Evolutionary conservation across 2,113 vertebrate species (phyloP).

Genomic region (Melanocharis versteri): DNA sequence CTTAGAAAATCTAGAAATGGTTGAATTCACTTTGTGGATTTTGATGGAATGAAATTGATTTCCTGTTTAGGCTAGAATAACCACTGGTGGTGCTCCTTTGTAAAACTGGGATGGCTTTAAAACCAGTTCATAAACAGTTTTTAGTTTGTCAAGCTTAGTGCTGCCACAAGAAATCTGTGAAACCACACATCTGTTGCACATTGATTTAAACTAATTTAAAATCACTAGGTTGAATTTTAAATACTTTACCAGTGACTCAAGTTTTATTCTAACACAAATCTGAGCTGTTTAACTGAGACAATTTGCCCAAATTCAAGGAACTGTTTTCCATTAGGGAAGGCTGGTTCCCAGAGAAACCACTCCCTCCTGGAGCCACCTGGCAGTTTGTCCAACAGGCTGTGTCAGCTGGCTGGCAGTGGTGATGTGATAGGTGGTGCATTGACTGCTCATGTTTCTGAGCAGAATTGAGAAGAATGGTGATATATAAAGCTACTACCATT

Average conservation of each 20-base stretch:
- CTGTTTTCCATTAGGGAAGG: not conserved
- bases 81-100: not conserved
- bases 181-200: not conserved
- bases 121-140: not conserved
- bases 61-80: not conserved
- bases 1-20: not conserved
- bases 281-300: not conserved
- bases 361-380: not conserved
- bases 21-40: not conserved
- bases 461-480: not conserved
- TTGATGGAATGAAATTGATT: not conserved
- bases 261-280: not conserved
- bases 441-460: not conserved
- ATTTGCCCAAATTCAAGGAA: not conserved
- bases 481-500: not conserved
- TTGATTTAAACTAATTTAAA: not conserved
- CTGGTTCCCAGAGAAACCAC: not conserved
- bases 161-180: not conserved
- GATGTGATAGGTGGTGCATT: not conserved
- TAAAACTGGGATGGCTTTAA: not conserved
- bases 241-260: not conserved
- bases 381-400: not conserved
- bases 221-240: not conserved
- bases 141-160: not conserved
- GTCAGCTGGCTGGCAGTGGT: not conserved